Evolutionary conservation across 2,888 invertebrate species (phyloP).

Genomic region (Rhagonycha fulva): DNA sequence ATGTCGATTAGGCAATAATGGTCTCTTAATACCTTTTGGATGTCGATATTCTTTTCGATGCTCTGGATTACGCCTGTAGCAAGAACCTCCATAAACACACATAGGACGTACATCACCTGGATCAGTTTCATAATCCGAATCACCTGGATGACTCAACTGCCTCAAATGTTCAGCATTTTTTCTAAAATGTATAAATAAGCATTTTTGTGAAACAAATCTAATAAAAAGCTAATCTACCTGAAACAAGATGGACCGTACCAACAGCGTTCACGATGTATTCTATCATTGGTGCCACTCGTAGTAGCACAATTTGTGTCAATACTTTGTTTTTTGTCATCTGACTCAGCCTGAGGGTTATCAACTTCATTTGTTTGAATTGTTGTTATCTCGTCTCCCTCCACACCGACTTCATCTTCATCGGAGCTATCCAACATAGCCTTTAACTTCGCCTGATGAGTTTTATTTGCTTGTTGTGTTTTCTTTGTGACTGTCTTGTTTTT

Average conservation of each 20-base stretch:
- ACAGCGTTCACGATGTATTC: slow-evolving; percentile 59
- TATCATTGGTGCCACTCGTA: slow-evolving; percentile 17
- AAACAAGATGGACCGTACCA: slow-evolving; percentile 68
- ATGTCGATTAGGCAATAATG: background rate
- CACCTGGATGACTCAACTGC: slow-evolving; percentile 67
- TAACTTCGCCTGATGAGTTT: slow-evolving; percentile 5
- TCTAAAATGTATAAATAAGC: slow-evolving; percentile 51
- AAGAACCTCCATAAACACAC: slow-evolving; percentile 64
- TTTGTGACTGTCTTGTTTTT: slow-evolving; percentile 1
- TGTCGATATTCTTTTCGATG: slow-evolving; percentile 63
- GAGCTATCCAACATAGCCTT: slow-evolving; percentile 15
- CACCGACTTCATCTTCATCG: slow-evolving; percentile 10
- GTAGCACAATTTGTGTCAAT: slow-evolving; percentile 8
- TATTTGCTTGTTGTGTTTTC: background rate
- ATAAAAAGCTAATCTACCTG: slow-evolving; percentile 54
- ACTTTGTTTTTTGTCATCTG: background rate
- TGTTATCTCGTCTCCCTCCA: background rate
- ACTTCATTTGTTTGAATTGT: background rate
- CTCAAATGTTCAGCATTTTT: slow-evolving; percentile 63
- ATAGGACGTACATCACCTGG: slow-evolving; percentile 53
- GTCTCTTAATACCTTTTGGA: slow-evolving; percentile 38
- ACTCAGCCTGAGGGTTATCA: background rate
- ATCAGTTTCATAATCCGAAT: slow-evolving; percentile 62
- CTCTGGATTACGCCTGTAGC: slow-evolving; percentile 61
- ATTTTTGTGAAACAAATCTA: background rate